These are phyloP conservation scores for Tapera naevia DNA, from an alignment of 2,797 vertebrate species.

Conservation along the genomic window DNA sequence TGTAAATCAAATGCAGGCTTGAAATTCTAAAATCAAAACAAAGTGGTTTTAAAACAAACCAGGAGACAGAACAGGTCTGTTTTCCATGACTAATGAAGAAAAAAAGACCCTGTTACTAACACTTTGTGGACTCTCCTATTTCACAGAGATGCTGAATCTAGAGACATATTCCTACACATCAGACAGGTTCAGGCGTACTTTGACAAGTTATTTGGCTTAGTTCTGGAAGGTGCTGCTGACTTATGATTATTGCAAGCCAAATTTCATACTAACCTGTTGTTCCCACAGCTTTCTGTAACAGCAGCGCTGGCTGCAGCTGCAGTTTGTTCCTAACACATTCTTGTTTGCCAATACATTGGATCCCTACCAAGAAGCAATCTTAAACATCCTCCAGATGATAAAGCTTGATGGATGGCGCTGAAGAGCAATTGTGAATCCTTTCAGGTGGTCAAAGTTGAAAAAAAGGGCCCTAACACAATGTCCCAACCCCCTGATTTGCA, in stretches of 20 bases:
- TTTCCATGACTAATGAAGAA: not conserved
- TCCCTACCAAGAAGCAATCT: not conserved
- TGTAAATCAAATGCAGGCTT: not conserved
- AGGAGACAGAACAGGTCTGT: not conserved
- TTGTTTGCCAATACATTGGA: not conserved
- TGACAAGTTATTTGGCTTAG: not conserved
- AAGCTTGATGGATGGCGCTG: not conserved
- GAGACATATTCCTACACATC: not conserved
- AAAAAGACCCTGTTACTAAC: not conserved
- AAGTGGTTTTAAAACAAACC: not conserved
- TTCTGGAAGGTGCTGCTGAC: not conserved
- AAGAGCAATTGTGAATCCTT: not conserved
- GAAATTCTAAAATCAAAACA: not conserved
- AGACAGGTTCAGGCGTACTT: not conserved
- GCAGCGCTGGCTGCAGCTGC: not conserved
- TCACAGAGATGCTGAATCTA: not conserved
- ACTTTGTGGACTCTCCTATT: not conserved
- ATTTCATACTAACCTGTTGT: not conserved
- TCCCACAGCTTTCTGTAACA: not conserved
- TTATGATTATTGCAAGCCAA: not conserved
- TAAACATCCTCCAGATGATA: not conserved
- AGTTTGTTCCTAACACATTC: not conserved
- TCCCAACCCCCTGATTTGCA: not conserved
- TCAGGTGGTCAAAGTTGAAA: not conserved
- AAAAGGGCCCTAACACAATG: not conserved